Conservation (phyloP, 37 sponge, comb jelly and placozoan genomes). For the Halichondria panicea region DNA sequence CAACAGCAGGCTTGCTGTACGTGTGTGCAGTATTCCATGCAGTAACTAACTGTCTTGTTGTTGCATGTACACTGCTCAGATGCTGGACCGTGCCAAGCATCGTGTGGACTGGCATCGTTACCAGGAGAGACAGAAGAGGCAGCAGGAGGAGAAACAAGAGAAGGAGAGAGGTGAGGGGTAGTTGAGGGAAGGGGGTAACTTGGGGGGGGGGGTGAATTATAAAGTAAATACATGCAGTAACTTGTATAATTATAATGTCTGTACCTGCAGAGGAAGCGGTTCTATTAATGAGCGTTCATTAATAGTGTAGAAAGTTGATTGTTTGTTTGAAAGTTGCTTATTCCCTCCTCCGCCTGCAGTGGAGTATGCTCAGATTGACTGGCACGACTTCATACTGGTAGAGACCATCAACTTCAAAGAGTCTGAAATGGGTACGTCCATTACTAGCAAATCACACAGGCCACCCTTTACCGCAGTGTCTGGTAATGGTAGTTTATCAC, state of each 20-base stretch:
- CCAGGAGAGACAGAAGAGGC: constrained; percentile 71
- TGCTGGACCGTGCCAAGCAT: constrained; percentile 68
- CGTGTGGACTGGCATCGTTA: constrained; percentile 82
- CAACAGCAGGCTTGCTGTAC: no score
- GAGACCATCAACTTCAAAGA: constrained; percentile 95
- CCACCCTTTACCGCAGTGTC: no score
- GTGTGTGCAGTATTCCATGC: no score
- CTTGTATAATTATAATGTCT: background rate
- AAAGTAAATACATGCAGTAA: background rate
- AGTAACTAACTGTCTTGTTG: no score
- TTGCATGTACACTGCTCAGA: constrained; percentile 23
- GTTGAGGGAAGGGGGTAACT: background rate
- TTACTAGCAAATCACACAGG: no score
- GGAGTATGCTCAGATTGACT: constrained; percentile 95
- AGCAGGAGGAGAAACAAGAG: constrained; percentile 84
- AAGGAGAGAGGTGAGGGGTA: constrained; percentile 75
- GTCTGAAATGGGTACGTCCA: constrained; percentile 79
- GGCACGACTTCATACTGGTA: constrained; percentile 98
- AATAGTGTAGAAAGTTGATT: background rate
- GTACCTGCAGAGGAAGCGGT: background rate
- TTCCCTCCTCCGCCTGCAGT: constrained; percentile 42
- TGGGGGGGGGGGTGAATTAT: constrained; percentile 8
- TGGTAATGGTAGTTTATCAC: no score
- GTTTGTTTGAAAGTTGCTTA: background rate
- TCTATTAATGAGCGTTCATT: background rate